Percentiles rank a stretch among this genome's conserved stretches.
Evolutionary conservation across 2,113 vertebrate species (phyloP).

Genomic region (Phrynocephalus versicolor): DNA sequence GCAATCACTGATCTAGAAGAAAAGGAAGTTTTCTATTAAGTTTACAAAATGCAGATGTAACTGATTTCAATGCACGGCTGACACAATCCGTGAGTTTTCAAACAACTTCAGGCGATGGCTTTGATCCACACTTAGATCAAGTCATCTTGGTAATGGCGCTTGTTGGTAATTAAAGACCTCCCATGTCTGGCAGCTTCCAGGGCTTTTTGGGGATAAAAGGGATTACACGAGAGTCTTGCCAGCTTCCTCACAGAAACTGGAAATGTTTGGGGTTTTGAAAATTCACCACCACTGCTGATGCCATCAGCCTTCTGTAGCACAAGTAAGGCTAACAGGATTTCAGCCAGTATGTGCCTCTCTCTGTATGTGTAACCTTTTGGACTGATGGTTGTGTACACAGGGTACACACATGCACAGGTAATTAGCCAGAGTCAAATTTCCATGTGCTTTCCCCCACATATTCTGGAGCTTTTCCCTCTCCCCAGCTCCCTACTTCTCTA

Average conservation of each 20-base stretch:
- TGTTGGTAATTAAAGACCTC: neutral
- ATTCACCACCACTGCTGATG: no score
- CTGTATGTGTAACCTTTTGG: neutral
- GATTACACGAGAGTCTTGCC: no score
- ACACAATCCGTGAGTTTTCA: neutral
- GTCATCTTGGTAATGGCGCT: no score
- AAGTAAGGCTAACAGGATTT: neutral
- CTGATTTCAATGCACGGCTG: neutral
- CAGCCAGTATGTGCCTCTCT: neutral
- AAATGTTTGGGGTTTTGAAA: no score
- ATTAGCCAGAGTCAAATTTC: no score
- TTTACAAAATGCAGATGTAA: no score
- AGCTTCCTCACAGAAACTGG: no score
- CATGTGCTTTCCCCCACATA: neutral
- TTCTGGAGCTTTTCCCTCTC: constrained; percentile 24
- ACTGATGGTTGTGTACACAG: neutral
- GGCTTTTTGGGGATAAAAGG: no score
- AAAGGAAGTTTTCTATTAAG: neutral
- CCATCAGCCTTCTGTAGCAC: neutral
- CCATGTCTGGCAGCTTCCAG: no score
- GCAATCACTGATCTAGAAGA: neutral
- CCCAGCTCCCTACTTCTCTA: neutral
- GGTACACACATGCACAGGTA: no score
- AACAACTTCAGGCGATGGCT: neutral
- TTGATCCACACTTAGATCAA: neutral